Evolutionary conservation across 1,140 invertebrate genomes (phyloP).

Genomic region (Drosophila neocordata): DNA sequence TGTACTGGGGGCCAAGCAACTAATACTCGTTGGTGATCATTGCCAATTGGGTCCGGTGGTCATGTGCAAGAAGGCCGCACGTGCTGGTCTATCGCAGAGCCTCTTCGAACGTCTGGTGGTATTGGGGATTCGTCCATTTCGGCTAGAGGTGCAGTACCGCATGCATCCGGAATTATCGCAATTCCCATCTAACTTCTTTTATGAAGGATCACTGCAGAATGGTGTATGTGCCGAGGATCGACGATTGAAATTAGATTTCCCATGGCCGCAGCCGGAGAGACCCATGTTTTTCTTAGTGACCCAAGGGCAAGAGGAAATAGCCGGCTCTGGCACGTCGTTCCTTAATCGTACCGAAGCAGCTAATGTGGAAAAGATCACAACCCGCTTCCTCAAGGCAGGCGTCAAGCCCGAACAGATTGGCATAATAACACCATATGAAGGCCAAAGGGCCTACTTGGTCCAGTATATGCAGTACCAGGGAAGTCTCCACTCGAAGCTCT

Average conservation of each 20-base stretch:
- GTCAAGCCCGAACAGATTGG: conserved; percentile 99
- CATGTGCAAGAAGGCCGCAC: conserved; percentile 99
- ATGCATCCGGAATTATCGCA: conserved; percentile 99
- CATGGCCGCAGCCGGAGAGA: conserved; percentile 97
- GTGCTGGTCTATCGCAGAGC: conserved; percentile 98
- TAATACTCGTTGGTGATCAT: conserved; percentile 99
- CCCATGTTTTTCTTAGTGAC: conserved; percentile 99
- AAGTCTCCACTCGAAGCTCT: conserved; percentile 96
- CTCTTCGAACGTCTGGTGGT: conserved; percentile 99
- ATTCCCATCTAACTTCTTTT: conserved; percentile 99
- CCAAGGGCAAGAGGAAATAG: conserved; percentile 99
- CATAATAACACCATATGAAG: conserved; percentile 99
- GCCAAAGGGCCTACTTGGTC: conserved; percentile 98
- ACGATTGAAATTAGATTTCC: conserved; percentile 96
- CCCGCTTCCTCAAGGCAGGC: conserved; percentile 95
- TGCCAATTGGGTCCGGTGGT: conserved; percentile 99
- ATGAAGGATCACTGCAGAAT: conserved; percentile 99
- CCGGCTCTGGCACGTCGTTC: conserved; percentile 98
- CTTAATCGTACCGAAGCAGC: conserved; percentile 99
- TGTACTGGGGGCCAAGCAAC: conserved; percentile 96
- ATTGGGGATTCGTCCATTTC: conserved; percentile 96
- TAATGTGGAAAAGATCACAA: conserved; percentile 99
- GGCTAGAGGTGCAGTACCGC: conserved; percentile 98
- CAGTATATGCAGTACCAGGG: conserved; percentile 99
- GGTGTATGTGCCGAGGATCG: conserved; percentile 98